Conservation (phyloP, 2,113 vertebrate species). For the Trogon surrucura region DNA sequence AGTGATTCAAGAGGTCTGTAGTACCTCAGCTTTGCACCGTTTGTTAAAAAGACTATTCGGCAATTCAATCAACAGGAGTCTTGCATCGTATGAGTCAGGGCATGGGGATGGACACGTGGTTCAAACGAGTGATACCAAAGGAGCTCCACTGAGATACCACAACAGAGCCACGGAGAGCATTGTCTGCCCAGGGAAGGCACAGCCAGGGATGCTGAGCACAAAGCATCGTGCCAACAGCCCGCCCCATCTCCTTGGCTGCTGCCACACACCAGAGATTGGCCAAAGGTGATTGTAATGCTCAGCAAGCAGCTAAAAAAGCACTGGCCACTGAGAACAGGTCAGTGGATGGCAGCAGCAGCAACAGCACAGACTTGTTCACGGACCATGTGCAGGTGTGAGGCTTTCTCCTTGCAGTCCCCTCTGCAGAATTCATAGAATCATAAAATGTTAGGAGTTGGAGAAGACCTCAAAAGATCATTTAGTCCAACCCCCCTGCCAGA, state of each 20-base stretch:
- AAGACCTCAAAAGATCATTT: too few species aligned
- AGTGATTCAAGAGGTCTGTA: background rate
- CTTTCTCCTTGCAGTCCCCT: background rate
- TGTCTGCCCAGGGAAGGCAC: background rate
- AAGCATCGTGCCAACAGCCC: background rate
- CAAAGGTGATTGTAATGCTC: background rate
- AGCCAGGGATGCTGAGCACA: background rate
- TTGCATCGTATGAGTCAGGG: rapidly evolving
- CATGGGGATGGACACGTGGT: rapidly evolving
- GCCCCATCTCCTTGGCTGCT: background rate
- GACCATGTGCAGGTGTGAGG: rapidly evolving
- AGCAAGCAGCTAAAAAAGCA: background rate
- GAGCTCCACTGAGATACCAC: rapidly evolving
- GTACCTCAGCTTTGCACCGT: background rate
- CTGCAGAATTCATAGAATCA: background rate
- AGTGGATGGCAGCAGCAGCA: background rate
- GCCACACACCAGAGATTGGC: background rate
- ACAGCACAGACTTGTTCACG: background rate
- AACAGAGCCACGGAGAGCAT: background rate
- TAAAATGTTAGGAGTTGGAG: too few species aligned
- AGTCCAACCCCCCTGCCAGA: too few species aligned
- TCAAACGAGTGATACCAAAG: background rate
- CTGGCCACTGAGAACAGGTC: background rate
- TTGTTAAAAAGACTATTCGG: background rate
- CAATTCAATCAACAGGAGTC: background rate